These are phyloP conservation scores for Ammospiza nelsoni DNA, from an alignment of 2,113 vertebrate species.

Conservation along the genomic window DNA sequence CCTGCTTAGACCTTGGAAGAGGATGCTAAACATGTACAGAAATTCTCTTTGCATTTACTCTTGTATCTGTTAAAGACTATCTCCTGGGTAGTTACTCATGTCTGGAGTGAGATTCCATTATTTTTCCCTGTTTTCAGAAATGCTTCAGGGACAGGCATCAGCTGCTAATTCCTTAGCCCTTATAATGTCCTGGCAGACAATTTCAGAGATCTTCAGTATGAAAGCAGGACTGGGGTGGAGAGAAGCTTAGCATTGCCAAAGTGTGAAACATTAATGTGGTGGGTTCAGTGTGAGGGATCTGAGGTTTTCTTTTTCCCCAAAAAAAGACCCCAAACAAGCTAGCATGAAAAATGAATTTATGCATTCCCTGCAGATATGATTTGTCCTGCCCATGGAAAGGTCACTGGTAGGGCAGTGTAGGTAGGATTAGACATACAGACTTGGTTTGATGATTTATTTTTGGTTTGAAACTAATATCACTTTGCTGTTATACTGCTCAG, in stretches of 20 bases:
- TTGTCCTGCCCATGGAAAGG: slow-evolving; percentile 19
- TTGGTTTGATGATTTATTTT: slow-evolving; percentile 55
- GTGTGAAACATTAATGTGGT: background rate
- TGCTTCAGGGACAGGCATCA: background rate
- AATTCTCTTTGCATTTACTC: background rate
- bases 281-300: background rate
- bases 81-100: background rate
- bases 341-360: slow-evolving; percentile 22
- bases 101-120: background rate
- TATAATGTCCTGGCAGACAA: background rate
- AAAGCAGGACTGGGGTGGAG: background rate
- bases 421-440: slow-evolving; percentile 17
- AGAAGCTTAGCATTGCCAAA: background rate
- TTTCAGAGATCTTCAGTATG: background rate
- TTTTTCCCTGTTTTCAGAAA: background rate
- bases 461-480: slow-evolving; percentile 44
- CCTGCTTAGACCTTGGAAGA: background rate
- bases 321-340: background rate
- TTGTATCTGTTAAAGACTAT: background rate
- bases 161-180: background rate
- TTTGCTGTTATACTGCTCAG: slow-evolving; percentile 25
- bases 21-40: background rate
- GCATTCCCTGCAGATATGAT: background rate
- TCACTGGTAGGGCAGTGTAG: slow-evolving; percentile 12
- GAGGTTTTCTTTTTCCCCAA: background rate